Base-by-base conservation (phyloP, 2,797 vertebrate genomes). In the Poecilia velifera region DNA sequence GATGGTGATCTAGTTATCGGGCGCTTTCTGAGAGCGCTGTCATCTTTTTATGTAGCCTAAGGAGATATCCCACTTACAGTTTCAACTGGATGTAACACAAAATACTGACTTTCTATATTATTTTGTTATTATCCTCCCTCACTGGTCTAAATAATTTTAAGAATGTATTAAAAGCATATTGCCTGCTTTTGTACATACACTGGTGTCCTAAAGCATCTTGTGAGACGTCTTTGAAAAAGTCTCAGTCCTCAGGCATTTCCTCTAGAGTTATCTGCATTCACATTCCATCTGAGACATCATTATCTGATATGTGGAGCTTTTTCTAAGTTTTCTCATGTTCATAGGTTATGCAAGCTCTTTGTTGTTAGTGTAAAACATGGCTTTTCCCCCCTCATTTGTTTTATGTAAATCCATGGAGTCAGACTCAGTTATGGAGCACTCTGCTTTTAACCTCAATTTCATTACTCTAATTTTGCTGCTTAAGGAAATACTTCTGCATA, bases 1-100 rank as follows among this genome's bases (percentile, higher is more conserved):
- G 94, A 96, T 95, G 94, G 95, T 89, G 91, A 87, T 93, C 91
- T 93, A 91, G 92, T 92, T 95, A 85, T 73, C 68, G 76, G 82
- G 59, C 76, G 5, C 77, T 82, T 87, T 85, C 77, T 83, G 72
- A 84, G 62, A 76, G 59, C 77, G 55, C 89, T 80, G 68, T 74
- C 34, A 81, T 86, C 90, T 87, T 83, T 90, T 90, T 81, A 80
- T 72, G 53, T 86, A 74, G 87, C 91, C 90, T 83, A 57, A 88
- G 88, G 91, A 88, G 73, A 85, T 76, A 92, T 89, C 84, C 84
- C 82, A 76, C 90, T 79, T 91, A 84, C 85, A 94, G 91, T 83
- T 92, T 93, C 93, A 88, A 95, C 90, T 70, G 20, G 53, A 43
- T 41, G 71, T 79, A 81, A 81, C 74, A 91, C 92, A 0, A 92